Percentiles rank a stretch among this genome's conserved stretches.
Conservation (phyloP, 2,113 vertebrate species). For the Puffinus mauretanicus region DNA sequence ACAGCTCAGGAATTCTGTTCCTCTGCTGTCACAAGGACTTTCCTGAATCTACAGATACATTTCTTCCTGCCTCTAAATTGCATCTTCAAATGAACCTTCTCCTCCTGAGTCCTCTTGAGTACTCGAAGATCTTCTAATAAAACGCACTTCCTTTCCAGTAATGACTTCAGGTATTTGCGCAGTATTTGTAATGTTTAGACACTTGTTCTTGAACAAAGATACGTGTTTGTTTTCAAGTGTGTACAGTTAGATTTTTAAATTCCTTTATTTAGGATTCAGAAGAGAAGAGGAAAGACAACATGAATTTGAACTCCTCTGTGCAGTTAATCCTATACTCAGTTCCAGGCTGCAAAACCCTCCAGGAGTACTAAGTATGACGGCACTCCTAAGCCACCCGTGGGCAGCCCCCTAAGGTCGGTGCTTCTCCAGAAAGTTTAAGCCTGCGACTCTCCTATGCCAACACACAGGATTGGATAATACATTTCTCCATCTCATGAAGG, state of each 20-base stretch:
- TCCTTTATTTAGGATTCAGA: background rate
- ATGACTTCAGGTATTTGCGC: background rate
- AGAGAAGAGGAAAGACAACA: background rate
- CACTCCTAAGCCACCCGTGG: background rate
- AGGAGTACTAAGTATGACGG: background rate
- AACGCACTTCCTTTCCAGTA: background rate
- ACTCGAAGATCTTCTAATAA: background rate
- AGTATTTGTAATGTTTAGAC: background rate
- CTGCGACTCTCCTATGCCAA: background rate
- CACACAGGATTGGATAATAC: background rate
- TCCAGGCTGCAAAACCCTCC: background rate
- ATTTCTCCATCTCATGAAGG: background rate
- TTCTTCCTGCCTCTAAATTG: background rate
- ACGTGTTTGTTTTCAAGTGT: background rate
- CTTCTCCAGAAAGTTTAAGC: background rate
- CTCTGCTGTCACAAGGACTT: background rate
- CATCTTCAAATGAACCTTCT: background rate
- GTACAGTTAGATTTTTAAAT: background rate
- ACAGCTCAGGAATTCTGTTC: background rate
- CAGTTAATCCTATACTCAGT: background rate
- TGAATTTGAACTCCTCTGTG: background rate
- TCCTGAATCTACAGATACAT: background rate
- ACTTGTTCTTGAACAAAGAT: background rate
- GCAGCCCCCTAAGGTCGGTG: background rate
- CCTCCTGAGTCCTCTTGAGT: background rate